Evolutionary conservation across 2,113 vertebrate genomes (phyloP), one percentile per base, ranked within the genome.

Genomic region (Xerus inauris): DNA sequence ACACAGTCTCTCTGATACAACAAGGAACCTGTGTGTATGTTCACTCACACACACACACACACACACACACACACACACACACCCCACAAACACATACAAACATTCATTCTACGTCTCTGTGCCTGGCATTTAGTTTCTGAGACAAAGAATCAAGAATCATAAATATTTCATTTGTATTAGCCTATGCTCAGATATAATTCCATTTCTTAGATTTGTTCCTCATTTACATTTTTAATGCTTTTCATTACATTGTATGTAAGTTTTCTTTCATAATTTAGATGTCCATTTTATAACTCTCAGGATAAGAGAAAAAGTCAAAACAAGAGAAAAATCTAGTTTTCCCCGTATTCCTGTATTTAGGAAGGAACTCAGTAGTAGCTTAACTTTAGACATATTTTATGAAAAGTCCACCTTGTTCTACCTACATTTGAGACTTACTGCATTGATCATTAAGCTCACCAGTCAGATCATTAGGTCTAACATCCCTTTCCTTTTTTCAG

Each of bases 1-100:
- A 99, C 99, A 99, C 99, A 99, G 99, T 99, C 98, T 99, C 99
- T 99, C 98, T 99, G 99, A 99, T 99, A 99, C 99, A 99, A 99
- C 98, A 98, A 99, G 98, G 97, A 83, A 97, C 97, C 98, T 98
- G 97, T 97, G 97, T 84, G 57, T 88, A 64, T 76, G 75, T 91
- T 69, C 67, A 42, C 24, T 22, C 75, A 59, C 38, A 51, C 65
- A 73, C 38, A 76, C 57, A 84, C n/a, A 47, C 67, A 76, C 81
- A 81, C 42, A 89, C 30, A 45, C 1, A 84, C 88, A 98, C 76
- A 96, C 94, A 73, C 82, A 59, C 97, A 95, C 88, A 87, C 97
- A 97, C n/a, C n/a, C n/a, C n/a, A n/a, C n/a, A n/a, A 90, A 92
- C 62, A 94, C 45, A 45, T 5, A 83, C 10, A 64, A 38, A 79